Conservation (phyloP, 2,113 vertebrate species). For the Antigone vipio region DNA sequence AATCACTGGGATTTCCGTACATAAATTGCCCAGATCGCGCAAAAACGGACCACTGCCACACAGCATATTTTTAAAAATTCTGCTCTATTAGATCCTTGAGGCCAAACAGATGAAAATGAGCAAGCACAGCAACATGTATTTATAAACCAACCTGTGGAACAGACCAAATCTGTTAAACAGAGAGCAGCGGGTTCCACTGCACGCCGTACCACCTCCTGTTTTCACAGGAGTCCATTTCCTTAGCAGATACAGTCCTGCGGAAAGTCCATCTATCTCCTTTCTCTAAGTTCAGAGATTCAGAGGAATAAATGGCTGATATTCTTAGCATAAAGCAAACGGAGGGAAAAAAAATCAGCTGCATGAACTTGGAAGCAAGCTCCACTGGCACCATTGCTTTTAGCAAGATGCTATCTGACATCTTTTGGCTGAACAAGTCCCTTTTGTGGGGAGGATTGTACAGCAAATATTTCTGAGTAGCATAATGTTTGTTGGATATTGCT, state of each 20-base stretch:
- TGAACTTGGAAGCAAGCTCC: constrained; percentile 73
- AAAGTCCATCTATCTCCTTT: neutral
- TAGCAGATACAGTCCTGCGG: neutral
- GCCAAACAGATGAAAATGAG: neutral
- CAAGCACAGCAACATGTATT: neutral
- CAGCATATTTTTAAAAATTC: neutral
- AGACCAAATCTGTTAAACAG: neutral
- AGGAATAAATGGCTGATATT: constrained; percentile 24
- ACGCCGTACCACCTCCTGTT: neutral
- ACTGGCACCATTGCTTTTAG: constrained; percentile 74
- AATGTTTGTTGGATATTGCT: constrained; percentile 83
- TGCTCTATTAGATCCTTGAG: neutral
- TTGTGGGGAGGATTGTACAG: constrained; percentile 77
- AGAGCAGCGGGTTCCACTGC: neutral
- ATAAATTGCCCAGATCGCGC: neutral
- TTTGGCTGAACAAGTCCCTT: constrained; percentile 79
- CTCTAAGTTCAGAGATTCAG: neutral
- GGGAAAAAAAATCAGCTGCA: constrained; percentile 39
- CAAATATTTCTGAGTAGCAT: constrained; percentile 80
- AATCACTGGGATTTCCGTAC: neutral
- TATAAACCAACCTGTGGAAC: neutral
- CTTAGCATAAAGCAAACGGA: constrained; percentile 1
- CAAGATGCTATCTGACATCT: constrained; percentile 84
- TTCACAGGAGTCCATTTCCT: neutral
- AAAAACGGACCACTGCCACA: neutral